Percentiles rank a stretch among this genome's conserved stretches.
Evolutionary conservation across 2,113 vertebrate genomes (phyloP).

Genomic region (Clarias macrocephalus): DNA sequence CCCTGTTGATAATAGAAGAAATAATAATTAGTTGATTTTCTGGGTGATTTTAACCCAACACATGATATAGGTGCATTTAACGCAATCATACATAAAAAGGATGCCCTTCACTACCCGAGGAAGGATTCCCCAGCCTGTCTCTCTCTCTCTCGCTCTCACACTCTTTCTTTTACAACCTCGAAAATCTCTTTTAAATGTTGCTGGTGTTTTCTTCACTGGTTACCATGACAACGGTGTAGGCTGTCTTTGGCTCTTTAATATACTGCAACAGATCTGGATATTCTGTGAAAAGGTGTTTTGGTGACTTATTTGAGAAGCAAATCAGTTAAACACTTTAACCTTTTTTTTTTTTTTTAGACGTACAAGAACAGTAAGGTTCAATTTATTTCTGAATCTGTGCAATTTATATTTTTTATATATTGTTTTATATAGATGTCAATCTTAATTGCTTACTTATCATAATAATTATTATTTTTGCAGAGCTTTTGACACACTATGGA

Average conservation of each 20-base stretch:
- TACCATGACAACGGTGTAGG: constrained; percentile 74
- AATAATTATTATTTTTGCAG: too few relatives aligned
- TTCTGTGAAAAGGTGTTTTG: constrained; percentile 68
- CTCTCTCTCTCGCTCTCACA: background rate
- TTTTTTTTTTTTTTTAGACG: background rate
- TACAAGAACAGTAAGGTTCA: background rate
- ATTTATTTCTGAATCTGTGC: background rate
- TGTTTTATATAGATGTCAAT: background rate
- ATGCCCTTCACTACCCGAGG: background rate
- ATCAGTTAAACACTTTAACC: background rate
- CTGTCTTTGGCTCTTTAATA: constrained; percentile 73
- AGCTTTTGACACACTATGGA: too few relatives aligned
- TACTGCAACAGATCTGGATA: constrained; percentile 62
- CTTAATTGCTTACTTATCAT: background rate
- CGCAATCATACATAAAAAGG: background rate
- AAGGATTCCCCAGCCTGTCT: constrained; percentile 27
- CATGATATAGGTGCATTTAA: background rate
- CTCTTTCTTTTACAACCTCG: constrained; percentile 60
- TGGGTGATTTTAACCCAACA: background rate
- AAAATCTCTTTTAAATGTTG: constrained; percentile 66
- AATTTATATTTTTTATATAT: too few relatives aligned
- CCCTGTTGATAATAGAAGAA: background rate
- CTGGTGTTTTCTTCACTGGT: constrained; percentile 66
- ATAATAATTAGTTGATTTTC: background rate
- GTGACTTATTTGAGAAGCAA: background rate